Conservation (phyloP, 2,797 vertebrate species). For the Kryptopterus vitreolus region DNA sequence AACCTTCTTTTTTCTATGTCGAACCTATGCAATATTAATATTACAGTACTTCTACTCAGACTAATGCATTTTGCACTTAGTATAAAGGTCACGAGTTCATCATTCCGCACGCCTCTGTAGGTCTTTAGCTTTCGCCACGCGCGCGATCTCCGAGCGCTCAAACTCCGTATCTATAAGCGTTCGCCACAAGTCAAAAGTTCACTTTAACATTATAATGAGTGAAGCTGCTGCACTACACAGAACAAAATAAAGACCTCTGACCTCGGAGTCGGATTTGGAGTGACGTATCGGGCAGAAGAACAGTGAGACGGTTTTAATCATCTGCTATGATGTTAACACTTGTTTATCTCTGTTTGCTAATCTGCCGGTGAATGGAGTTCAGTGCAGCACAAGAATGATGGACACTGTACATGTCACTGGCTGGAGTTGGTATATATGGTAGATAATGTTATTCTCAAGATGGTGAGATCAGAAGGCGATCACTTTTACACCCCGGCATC, state of each 20-base stretch:
- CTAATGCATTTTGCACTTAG: not conserved
- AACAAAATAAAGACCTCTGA: not conserved
- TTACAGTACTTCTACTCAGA: not conserved
- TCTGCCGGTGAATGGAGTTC: no score
- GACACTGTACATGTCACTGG: no score
- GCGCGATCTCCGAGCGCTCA: not conserved
- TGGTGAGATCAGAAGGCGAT: no score
- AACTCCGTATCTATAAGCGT: slow-evolving; percentile 7
- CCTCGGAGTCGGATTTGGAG: not conserved
- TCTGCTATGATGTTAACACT: not conserved
- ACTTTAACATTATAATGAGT: slow-evolving; percentile 3
- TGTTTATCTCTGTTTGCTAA: not conserved
- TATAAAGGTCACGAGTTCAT: slow-evolving; percentile 1
- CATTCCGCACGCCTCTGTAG: not conserved
- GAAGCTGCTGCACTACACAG: not conserved
- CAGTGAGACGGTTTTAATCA: no score
- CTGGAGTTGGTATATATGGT: no score
- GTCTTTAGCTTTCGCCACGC: not conserved
- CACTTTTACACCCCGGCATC: no score
- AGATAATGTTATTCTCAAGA: no score
- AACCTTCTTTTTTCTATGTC: not conserved
- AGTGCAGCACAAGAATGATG: no score
- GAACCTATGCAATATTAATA: slow-evolving; percentile 4
- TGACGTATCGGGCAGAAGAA: not conserved
- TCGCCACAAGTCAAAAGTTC: slow-evolving; percentile 7